phyloP scores from a whole-genome alignment of 1,140 invertebrate species.

The Nixonia krombeini region DNA sequence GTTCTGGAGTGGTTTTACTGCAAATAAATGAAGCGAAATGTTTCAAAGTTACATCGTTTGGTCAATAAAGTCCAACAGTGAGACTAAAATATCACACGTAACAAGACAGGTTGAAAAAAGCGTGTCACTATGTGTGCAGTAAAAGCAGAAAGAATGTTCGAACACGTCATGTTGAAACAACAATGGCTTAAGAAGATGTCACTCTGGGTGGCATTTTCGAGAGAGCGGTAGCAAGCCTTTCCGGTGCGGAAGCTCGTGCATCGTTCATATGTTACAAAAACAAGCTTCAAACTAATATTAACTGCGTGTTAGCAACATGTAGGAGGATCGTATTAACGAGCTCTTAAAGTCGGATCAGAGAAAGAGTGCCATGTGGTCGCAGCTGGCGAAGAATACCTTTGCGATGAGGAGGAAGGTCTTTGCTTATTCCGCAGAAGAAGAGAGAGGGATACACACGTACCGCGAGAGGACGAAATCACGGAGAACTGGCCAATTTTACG shows the following conservation, averaged over 20 bases:
- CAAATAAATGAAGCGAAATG: too few relatives aligned
- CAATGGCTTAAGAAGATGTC: slow-evolving; percentile 32
- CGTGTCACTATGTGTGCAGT: slow-evolving; percentile 2
- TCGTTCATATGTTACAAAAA: slow-evolving; percentile 62
- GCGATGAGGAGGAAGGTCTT: slow-evolving; percentile 14
- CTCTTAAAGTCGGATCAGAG: slow-evolving; percentile 63
- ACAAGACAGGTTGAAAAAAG: slow-evolving; percentile 24
- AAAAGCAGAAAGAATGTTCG: slow-evolving; percentile 5
- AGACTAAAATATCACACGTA: slow-evolving; percentile 17
- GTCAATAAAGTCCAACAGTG: neutral
- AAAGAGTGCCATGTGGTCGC: slow-evolving; percentile 61
- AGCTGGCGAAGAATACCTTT: slow-evolving; percentile 56
- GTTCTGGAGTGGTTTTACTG: too few relatives aligned
- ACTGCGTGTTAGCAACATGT: slow-evolving; percentile 65
- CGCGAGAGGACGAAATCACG: slow-evolving; percentile 7
- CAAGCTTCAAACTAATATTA: slow-evolving; percentile 67
- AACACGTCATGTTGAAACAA: slow-evolving; percentile 26
- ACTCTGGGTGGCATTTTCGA: slow-evolving; percentile 35
- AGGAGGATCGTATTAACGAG: slow-evolving; percentile 64
- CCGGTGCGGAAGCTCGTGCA: slow-evolving; percentile 49
- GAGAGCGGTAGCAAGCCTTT: slow-evolving; percentile 21
- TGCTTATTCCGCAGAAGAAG: slow-evolving; percentile 19
- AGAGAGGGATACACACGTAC: slow-evolving; percentile 13
- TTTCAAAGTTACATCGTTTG: too few relatives aligned
- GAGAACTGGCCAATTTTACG: slow-evolving; percentile 29